Evolutionary conservation across 2,888 invertebrate genomes (phyloP), one percentile per base, ranked within the genome.

Genomic region (Ommatoiulus sabulosus): DNA sequence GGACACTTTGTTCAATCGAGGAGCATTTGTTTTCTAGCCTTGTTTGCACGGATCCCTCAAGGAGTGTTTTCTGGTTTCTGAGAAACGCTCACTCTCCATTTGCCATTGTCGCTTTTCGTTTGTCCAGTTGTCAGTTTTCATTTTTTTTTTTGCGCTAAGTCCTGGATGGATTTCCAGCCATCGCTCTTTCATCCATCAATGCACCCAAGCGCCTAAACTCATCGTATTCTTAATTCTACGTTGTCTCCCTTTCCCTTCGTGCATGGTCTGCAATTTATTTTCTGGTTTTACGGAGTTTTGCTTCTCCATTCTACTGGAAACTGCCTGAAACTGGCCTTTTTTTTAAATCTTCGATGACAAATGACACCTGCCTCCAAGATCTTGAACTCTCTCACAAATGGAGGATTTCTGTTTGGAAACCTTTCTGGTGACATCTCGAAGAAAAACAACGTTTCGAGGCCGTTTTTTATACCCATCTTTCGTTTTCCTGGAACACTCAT

Each of bases 71-170:
- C 24, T 20, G 72, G 72, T 72, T 72, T 72, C 72, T 72, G 72
- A 72, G 72, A 72, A 72, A 10, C 24, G 72, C 72, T 72, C 72
- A 72, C 72, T 72, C 72, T 72, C 72, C 72, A 72, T 72, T 72
- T 72, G 72, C 72, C 72, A 72, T 72, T 72, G 72, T 72, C 72
- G 24, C 72, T 72, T 72, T 72, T 24, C 72, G 72, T 72, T 72
- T 72, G 72, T 72, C 72, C 72, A 72, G 72, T 72, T 72, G 72
- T 72, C 72, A 72, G 72, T 72, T 72, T 72, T 72, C 72, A 72
- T 72, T 72, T 72, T 63, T 57, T 72, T 20, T 24, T 24, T 48
- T 0, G 72, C 8, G 6, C 10, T 24, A n/a, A 57, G 72, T 72
- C 72, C 8, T 24, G 72, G 24, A 72, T 72, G 72, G 24, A 72